Percentiles rank a stretch among this genome's conserved stretches.
These are phyloP conservation scores for Crocidura indochinensis DNA, from an alignment of 2,797 vertebrate species.

Conservation along the genomic window DNA sequence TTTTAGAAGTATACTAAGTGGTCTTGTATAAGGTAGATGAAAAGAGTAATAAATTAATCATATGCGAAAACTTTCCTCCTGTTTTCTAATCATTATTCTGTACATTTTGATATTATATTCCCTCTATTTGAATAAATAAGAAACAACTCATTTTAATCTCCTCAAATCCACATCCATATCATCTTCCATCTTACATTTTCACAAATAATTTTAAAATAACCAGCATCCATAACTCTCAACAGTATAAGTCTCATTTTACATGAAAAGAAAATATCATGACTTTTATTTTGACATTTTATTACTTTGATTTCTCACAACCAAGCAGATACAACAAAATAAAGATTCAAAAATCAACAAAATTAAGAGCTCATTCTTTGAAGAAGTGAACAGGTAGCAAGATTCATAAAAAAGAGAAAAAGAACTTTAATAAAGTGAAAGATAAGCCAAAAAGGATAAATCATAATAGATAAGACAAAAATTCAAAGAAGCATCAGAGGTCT, in stretches of 20 bases:
- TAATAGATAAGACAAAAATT: too few relatives aligned
- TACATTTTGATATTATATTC: not conserved
- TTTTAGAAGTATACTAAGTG: not conserved
- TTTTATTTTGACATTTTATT: too few relatives aligned
- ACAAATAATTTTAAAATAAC: not conserved
- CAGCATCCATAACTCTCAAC: not conserved
- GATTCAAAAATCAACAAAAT: too few relatives aligned
- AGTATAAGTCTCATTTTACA: not conserved
- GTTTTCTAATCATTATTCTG: not conserved
- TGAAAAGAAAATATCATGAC: not conserved
- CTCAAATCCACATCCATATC: not conserved
- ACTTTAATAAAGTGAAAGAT: too few relatives aligned
- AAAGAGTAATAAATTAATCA: not conserved
- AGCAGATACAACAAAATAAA: too few relatives aligned
- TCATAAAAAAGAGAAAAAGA: too few relatives aligned
- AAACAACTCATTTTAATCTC: not conserved
- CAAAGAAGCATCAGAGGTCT: too few relatives aligned
- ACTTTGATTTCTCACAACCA: too few relatives aligned
- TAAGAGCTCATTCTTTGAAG: too few relatives aligned
- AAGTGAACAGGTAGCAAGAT: too few relatives aligned
- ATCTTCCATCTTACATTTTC: not conserved
- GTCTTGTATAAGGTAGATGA: not conserved
- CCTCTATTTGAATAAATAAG: not conserved
- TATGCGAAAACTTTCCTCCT: conserved; percentile 4
- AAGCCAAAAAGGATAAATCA: too few relatives aligned